Conservation (phyloP, 2,113 vertebrate species). For the Riparia riparia region DNA sequence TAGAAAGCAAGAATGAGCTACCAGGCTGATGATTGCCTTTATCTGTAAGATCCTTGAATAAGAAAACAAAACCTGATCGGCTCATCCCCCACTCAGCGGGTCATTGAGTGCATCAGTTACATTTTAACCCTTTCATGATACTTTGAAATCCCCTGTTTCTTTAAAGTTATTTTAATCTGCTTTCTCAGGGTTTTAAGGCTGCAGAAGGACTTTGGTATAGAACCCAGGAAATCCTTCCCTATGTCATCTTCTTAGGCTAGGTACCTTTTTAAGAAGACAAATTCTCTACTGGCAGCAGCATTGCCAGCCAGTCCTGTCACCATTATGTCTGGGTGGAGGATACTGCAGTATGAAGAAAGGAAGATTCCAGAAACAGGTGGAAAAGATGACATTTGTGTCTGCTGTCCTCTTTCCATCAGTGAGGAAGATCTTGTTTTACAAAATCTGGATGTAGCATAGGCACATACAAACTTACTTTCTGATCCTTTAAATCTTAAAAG, state of each 20-base stretch:
- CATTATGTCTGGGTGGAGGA: not conserved
- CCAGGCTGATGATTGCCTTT: slow-evolving; percentile 7
- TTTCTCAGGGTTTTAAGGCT: not conserved
- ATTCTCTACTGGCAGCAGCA: not conserved
- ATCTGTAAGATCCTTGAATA: slow-evolving; percentile 25
- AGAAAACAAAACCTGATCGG: slow-evolving; percentile 56
- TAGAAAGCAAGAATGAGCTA: not conserved
- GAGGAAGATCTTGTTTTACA: not conserved
- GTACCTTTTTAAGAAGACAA: not conserved
- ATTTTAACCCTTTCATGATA: slow-evolving; percentile 42
- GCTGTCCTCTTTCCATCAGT: not conserved
- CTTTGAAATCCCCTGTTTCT: not conserved
- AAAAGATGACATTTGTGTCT: not conserved
- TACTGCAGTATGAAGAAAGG: not conserved
- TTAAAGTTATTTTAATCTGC: not conserved
- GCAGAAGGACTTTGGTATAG: not conserved
- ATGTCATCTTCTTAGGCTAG: not conserved
- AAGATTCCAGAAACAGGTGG: not conserved
- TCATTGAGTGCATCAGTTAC: slow-evolving; percentile 9
- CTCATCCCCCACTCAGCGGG: not conserved
- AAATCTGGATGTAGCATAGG: not conserved
- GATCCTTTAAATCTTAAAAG: not conserved
- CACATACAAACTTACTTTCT: not conserved
- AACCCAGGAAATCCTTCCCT: not conserved
- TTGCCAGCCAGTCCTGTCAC: not conserved